A percentile compares a stretch with the other conserved stretches of the same genome.
Conservation (phyloP, 1,140 invertebrate species). For the Scaptomyza graminum region DNA sequence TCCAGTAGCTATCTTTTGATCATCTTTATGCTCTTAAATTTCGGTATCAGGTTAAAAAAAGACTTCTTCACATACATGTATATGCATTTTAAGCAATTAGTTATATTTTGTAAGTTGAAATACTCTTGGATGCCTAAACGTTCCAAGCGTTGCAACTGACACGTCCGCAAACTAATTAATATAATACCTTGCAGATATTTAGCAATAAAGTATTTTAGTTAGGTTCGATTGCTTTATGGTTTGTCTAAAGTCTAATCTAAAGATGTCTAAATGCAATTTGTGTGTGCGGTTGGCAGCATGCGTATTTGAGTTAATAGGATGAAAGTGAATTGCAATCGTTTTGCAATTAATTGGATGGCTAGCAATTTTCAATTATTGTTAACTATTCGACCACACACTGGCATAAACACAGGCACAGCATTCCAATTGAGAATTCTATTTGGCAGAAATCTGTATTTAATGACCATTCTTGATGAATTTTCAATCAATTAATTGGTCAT, state of each 20-base stretch:
- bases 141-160: no score
- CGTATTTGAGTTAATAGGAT: conserved; percentile 8
- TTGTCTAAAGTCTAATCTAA: background rate
- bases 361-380: conserved; percentile 44
- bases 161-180: background rate
- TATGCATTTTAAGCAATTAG: no score
- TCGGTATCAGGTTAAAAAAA: no score
- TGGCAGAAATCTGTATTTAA: conserved; percentile 40
- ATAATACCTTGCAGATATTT: background rate
- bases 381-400: conserved; percentile 44
- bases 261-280: background rate
- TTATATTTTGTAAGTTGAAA: no score
- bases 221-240: background rate
- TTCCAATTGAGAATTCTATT: conserved; percentile 26
- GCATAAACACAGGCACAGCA: no score
- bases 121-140: no score
- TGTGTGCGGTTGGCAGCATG: background rate
- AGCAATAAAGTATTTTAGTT: background rate
- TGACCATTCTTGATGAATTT: conserved; percentile 34
- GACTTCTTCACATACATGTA: no score
- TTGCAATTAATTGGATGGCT: conserved; percentile 49
- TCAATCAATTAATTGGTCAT: conserved; percentile 72
- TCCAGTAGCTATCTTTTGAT: no score
- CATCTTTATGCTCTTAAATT: no score
- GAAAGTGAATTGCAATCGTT: conserved; percentile 25